Base-by-base conservation (phyloP, 2,797 vertebrate species). In the Pangasius djambal region DNA sequence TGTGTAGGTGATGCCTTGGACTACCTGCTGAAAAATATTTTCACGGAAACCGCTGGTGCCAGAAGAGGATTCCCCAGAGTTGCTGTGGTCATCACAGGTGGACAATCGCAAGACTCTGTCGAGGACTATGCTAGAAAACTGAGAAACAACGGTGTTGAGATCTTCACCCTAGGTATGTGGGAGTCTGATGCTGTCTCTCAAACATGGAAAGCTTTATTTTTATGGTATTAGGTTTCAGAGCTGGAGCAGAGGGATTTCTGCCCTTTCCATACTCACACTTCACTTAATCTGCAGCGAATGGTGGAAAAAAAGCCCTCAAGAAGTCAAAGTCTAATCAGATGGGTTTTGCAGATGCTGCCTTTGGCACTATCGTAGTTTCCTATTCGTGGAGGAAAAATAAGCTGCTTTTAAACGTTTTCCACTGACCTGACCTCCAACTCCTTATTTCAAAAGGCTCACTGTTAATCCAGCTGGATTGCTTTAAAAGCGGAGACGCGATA, bases 31-130 rank as follows among this genome's bases (percentile, higher is more conserved):
- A 96, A 93, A 87, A 97, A 97, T 91, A 94, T 95, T 1, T 97
- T 99, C 94, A 96, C 92, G 0, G 97, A 97, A 85, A 93, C 93
- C 37, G 93, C 96, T 72, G 98, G 98, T 15, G 95, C 97, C 95
- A 96, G 98, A 92, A 95, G 89, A 89, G 96, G 95, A 65, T 98
- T 98, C 91, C 98, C 98, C 91, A 99, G 97, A 95, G 97, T 98
- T 88, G 97, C 97, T 83, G 95, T 99, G 92, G 94, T 99, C 90
- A 97, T 99, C 94, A 99, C 98, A 1, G 97, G 97, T 44, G 96
- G 98, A 91, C 97, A 96, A 92, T 98, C 98, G 48, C 96, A 97
- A 92, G 98, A 98, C 57, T 93, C 96, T 20, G 97, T 99, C 18
- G 96, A 97, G 93, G 95, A 93, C 74, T 95, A 96, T 81, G 97